phyloP scores from a whole-genome alignment of 2,888 invertebrate species.

The Andricus curvator region DNA sequence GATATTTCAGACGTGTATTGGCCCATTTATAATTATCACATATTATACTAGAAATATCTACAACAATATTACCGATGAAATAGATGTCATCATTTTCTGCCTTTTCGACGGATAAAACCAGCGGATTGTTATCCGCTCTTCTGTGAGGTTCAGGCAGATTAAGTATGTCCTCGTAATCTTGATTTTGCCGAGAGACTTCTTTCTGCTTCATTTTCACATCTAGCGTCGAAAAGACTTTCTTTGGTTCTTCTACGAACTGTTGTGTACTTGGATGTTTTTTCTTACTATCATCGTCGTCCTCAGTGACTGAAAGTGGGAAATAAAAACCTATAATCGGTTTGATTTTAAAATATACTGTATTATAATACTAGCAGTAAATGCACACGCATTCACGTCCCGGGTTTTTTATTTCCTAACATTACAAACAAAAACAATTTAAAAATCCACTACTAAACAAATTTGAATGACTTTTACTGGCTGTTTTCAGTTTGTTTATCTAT shows the following conservation, averaged over 20 bases:
- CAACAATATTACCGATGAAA: conserved; percentile 72
- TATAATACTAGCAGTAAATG: too few species aligned
- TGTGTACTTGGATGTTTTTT: conserved; percentile 2
- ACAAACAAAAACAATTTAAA: too few species aligned
- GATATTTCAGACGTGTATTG: too few species aligned
- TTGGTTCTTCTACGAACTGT: conserved; percentile 20
- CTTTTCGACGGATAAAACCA: conserved; percentile 65
- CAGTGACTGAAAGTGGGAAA: not conserved
- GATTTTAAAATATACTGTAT: not conserved
- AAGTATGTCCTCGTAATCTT: not conserved
- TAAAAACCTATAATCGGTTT: not conserved
- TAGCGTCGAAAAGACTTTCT: not conserved
- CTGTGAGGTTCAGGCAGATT: conserved; percentile 62
- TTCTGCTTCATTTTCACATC: conserved; percentile 4
- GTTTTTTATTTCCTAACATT: too few species aligned
- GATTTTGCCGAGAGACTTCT: not conserved
- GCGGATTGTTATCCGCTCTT: conserved; percentile 63
- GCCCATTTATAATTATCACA: not conserved
- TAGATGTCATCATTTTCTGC: conserved; percentile 75
- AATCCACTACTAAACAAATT: too few species aligned
- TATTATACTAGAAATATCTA: not conserved
- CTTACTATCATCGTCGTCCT: not conserved
- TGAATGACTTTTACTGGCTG: too few species aligned
- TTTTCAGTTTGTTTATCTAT: too few species aligned
- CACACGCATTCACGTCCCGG: too few species aligned